Evolutionary conservation across 2,888 invertebrate genomes (phyloP).

Genomic region (Ennomos fuscantarius): DNA sequence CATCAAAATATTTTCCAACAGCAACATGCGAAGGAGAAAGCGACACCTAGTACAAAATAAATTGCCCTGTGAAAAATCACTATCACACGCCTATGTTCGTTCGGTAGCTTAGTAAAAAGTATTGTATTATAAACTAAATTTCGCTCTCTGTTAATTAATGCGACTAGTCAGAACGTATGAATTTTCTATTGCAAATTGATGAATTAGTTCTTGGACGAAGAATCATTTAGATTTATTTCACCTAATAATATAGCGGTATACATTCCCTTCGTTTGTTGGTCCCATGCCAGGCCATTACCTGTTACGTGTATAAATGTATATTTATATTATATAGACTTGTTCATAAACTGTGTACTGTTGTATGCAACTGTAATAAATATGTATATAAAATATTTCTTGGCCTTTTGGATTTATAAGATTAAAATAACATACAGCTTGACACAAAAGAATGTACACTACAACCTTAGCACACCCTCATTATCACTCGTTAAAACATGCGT

Average conservation of each 20-base stretch:
- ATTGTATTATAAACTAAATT: background rate
- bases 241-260: constrained; percentile 41
- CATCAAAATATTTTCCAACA: too few species aligned
- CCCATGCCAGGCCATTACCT: constrained; percentile 55
- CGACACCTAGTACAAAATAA: too few species aligned
- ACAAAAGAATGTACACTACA: too few species aligned
- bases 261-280: constrained; percentile 69
- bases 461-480: too few species aligned
- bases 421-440: too few species aligned
- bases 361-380: constrained; percentile 80
- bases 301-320: constrained; percentile 66
- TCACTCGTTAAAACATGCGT: too few species aligned
- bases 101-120: too few species aligned
- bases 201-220: constrained; percentile 8
- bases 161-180: constrained; percentile 29
- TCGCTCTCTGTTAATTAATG: constrained; percentile 25
- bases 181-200: constrained; percentile 5
- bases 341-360: constrained; percentile 77
- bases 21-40: too few species aligned
- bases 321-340: constrained; percentile 56
- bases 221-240: constrained; percentile 43
- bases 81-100: too few species aligned
- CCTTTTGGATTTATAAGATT: too few species aligned
- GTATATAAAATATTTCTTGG: constrained; percentile 63
- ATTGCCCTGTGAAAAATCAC: too few species aligned